Evolutionary conservation across 2,888 invertebrate species (phyloP).

Genomic region (Dysmachus trigonus): DNA sequence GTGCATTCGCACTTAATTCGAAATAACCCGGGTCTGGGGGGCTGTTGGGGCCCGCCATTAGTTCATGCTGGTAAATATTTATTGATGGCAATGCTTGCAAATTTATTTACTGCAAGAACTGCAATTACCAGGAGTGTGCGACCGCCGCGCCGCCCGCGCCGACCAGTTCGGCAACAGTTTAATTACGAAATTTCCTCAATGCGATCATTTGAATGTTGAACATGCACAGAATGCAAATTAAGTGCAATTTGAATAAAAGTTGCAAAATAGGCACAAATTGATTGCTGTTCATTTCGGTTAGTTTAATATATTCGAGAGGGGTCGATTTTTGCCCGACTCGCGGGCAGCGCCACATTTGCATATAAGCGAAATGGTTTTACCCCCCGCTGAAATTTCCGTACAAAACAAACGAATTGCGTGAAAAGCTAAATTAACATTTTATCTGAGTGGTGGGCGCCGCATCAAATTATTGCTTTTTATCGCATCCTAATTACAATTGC

Average conservation of each 20-base stretch:
- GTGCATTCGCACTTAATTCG: slow-evolving; percentile 13
- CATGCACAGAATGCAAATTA: slow-evolving; percentile 33
- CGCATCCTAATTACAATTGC: slow-evolving; percentile 8
- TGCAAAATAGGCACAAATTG: slow-evolving; percentile 36
- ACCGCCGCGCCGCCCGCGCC: no score
- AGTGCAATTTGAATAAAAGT: slow-evolving; percentile 38
- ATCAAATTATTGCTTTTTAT: slow-evolving; percentile 32
- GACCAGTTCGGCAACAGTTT: slow-evolving; percentile 51
- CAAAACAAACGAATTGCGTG: slow-evolving; percentile 27
- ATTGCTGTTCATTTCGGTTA: slow-evolving; percentile 34
- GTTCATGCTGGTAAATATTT: slow-evolving; percentile 38
- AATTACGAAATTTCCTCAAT: slow-evolving; percentile 53
- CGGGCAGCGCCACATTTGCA: background rate
- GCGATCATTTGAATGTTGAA: slow-evolving; percentile 52
- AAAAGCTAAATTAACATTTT: slow-evolving; percentile 34
- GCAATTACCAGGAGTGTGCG: slow-evolving; percentile 40
- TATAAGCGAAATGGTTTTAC: background rate
- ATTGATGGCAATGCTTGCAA: slow-evolving; percentile 36
- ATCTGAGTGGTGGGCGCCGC: slow-evolving; percentile 1
- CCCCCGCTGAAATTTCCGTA: background rate
- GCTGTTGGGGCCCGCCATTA: background rate
- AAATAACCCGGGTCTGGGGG: background rate
- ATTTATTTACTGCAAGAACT: slow-evolving; percentile 42
- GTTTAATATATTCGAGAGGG: slow-evolving; percentile 21
- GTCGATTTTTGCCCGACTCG: slow-evolving; percentile 1